These are phyloP conservation scores for Austrolebias charrua DNA, from an alignment of 2,797 vertebrate genomes.

Conservation along the genomic window DNA sequence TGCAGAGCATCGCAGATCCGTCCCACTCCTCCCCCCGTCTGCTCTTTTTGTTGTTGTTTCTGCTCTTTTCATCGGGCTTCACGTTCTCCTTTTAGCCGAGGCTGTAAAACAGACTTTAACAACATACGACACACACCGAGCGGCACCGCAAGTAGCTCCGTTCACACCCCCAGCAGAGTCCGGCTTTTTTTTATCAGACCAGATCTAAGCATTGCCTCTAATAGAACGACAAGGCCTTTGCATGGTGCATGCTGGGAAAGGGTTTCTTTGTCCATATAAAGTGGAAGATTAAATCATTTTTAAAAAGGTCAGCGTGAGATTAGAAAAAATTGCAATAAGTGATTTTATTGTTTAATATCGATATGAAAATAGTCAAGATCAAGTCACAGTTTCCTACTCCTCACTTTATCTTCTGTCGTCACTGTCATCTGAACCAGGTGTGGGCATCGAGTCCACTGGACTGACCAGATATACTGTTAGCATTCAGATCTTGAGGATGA, in stretches of 20 bases:
- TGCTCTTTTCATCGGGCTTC: slow-evolving; percentile 64
- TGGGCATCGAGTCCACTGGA: too few species aligned
- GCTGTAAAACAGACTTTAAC: slow-evolving; percentile 55
- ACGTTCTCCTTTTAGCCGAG: slow-evolving; percentile 46
- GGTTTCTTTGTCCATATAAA: slow-evolving; percentile 16
- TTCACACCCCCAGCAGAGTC: slow-evolving; percentile 22
- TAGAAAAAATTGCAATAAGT: too few species aligned
- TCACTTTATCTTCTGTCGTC: slow-evolving; percentile 25
- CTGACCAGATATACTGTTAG: too few species aligned
- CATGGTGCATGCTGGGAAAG: neutral
- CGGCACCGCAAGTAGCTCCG: slow-evolving; percentile 29
- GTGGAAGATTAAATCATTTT: slow-evolving; percentile 14
- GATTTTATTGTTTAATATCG: too few species aligned
- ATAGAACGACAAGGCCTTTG: slow-evolving; percentile 29
- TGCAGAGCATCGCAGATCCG: slow-evolving; percentile 39
- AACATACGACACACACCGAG: slow-evolving; percentile 46
- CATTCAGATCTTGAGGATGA: too few species aligned
- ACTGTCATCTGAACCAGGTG: too few species aligned
- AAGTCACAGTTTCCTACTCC: too few species aligned
- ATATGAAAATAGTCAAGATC: too few species aligned
- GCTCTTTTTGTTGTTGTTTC: slow-evolving; percentile 59
- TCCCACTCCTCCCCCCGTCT: slow-evolving; percentile 14
- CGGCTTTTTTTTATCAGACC: slow-evolving; percentile 2
- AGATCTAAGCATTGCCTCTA: slow-evolving; percentile 30
- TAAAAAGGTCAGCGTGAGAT: too few species aligned